Evolutionary conservation across 2,797 vertebrate species (phyloP).

Genomic region (Coregonus sp.): DNA sequence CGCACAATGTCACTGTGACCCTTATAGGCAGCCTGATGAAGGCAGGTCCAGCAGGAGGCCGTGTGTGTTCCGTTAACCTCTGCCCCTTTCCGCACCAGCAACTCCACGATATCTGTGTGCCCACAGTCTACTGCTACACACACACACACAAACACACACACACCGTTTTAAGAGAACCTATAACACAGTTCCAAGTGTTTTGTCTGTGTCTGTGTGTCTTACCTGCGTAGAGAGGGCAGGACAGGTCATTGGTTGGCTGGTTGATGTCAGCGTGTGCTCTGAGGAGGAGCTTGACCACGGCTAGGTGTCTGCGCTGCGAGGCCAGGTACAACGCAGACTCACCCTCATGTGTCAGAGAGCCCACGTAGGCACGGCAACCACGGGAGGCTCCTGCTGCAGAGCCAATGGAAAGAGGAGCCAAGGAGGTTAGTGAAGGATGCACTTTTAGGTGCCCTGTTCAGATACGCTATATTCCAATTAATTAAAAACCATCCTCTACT

Average conservation of each 20-base stretch:
- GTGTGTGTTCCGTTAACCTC: conserved; percentile 84
- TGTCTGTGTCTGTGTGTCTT: conserved; percentile 1
- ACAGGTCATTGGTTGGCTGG: conserved; percentile 80
- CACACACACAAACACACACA: not conserved
- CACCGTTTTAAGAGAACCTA: conserved; percentile 19
- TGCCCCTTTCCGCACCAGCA: conserved; percentile 81
- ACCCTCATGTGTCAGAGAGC: conserved; percentile 85
- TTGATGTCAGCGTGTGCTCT: conserved; percentile 78
- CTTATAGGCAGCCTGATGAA: conserved; percentile 91
- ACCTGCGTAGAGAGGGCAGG: conserved; percentile 90
- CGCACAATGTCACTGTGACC: conserved; percentile 73
- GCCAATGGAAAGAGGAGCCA: not conserved
- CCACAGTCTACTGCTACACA: conserved; percentile 82
- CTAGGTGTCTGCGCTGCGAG: conserved; percentile 76
- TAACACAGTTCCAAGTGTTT: not conserved
- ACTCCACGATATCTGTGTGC: conserved; percentile 71
- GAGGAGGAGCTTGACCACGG: conserved; percentile 75
- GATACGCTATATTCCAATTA: too few relatives aligned
- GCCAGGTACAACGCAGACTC: conserved; percentile 85
- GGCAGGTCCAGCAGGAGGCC: conserved; percentile 89
- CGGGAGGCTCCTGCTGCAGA: conserved; percentile 25
- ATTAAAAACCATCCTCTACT: not conserved
- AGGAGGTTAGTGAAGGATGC: not conserved
- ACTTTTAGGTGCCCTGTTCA: too few relatives aligned
- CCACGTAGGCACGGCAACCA: conserved; percentile 65